Base-by-base conservation (phyloP, 2,888 invertebrate genomes). In the Phymatocera aterrima region DNA sequence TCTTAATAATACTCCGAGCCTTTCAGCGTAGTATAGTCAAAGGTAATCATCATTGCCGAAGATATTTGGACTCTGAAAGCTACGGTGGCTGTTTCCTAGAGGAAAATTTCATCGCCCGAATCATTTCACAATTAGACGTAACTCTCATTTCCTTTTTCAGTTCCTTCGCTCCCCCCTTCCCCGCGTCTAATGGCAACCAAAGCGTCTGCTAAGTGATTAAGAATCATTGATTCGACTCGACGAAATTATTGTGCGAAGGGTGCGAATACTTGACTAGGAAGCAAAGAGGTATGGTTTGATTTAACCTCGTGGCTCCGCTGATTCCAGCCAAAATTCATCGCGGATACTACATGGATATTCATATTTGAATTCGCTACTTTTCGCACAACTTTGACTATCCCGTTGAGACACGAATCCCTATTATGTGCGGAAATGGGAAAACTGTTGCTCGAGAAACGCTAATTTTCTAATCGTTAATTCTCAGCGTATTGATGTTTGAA, bases 201-300 rank as follows among this genome's bases (percentile, higher is more conserved):
- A 34, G 31, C 61, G 18, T 34, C 34, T 31, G 18, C 34, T 31
- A 37, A 18, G 37, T 18, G n/a, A 15, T 64, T 10, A 21, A 64
- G 37, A 64, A 31, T 64, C 34, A 64, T 64, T 64, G 61, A 64
- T 64, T 64, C 61, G 37, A 37, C 37, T 28, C 57, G n/a, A n/a
- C n/a, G n/a, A n/a, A n/a, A n/a, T n/a, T n/a, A n/a, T n/a, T 8
- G 31, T 28, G 18, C 34, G 61, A 64, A 64, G 34, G 18, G 61
- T 37, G n/a, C 37, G 15, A 4, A 64, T n/a, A 37, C 61, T 37
- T n/a, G n/a, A n/a, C 18, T 64, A 37, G 18, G 37, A 6, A 18
- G 18, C 8, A 0, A 37, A 64, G 61, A 64, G 37, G 37, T 18
- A 8, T 24, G 18, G 37, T 18, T 34, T 37, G 2, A n/a, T n/a